Evolutionary conservation across 2,888 invertebrate genomes (phyloP), one percentile per base, ranked within the genome.

Genomic region (Microplitis manilae): DNA sequence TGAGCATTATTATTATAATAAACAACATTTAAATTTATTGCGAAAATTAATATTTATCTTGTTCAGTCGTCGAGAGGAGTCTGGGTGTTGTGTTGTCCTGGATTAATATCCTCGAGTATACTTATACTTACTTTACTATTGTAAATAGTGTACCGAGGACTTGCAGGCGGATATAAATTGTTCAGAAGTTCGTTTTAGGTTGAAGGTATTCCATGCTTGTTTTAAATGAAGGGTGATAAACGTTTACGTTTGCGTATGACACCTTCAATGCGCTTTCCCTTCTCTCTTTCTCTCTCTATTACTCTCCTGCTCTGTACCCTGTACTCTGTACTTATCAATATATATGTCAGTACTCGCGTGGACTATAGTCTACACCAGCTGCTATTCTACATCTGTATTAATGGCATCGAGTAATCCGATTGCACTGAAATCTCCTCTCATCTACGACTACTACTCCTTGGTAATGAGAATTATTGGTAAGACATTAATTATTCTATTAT

Each of bases 201-300:
- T 68, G 30, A 73, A 68, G 73, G 68, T 77, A 73, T 77, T 77
- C 68, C 77, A 65, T 64, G 62, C 41, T 62, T 69, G 77, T 73
- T 77, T 64, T 69, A 77, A 77, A 77, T 77, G 77, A 77, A 77
- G 73, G 67, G 77, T 82, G 82, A 82, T 82, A 81, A 82, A 82
- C 77, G 82, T 73, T 41, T 50, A 81, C 77, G 78, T 80, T 81
- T 82, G 82, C 82, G 75, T 77, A 77, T 82, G 82, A 82, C 82
- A 81, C 71, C 78, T 79, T 82, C 80, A 82, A 82, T 81, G 80
- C 82, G 71, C 73, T 73, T 69, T 64, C 77, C 73, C 70, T 77
- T 50, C n/a, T 60, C 68, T 59, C 61, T 60, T 13, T 59, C 39
- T 61, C 67, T 73, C 73, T 76, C 65, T 68, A 40, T 50, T 68